Evolutionary conservation across 1,140 invertebrate genomes (phyloP).

Genomic region (Kradibia gibbosae): DNA sequence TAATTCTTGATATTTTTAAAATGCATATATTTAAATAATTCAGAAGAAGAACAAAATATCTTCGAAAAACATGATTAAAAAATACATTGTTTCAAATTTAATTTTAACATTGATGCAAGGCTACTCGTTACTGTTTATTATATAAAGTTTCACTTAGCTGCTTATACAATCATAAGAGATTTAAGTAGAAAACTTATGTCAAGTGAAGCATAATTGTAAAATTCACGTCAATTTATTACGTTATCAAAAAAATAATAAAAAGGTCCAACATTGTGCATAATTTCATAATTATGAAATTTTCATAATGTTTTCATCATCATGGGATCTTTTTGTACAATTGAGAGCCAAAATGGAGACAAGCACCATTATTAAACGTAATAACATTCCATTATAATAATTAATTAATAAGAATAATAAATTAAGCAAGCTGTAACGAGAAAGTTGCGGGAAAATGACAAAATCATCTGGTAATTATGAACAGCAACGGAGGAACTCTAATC

Average conservation of each 20-base stretch:
- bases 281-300: not conserved
- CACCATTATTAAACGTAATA: not conserved
- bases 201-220: not conserved
- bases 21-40: too few species aligned
- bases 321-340: not conserved
- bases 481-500: not conserved
- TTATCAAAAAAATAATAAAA: not conserved
- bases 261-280: not conserved
- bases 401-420: constrained; percentile 8
- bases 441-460: not conserved
- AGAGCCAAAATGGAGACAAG: not conserved
- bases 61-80: too few species aligned
- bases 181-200: too few species aligned
- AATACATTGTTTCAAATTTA: too few species aligned
- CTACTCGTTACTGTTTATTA: too few species aligned
- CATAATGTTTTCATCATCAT: too few species aligned
- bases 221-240: not conserved
- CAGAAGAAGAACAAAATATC: too few species aligned
- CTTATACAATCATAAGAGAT: too few species aligned
- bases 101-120: too few species aligned
- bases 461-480: not conserved
- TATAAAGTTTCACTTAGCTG: too few species aligned
- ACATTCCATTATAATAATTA: not conserved
- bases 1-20: too few species aligned
- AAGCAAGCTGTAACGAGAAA: not conserved